Percentiles rank a stretch among this genome's conserved stretches.
Conservation (phyloP, 2,888 invertebrate genomes). For the Drosophila mulleri region DNA sequence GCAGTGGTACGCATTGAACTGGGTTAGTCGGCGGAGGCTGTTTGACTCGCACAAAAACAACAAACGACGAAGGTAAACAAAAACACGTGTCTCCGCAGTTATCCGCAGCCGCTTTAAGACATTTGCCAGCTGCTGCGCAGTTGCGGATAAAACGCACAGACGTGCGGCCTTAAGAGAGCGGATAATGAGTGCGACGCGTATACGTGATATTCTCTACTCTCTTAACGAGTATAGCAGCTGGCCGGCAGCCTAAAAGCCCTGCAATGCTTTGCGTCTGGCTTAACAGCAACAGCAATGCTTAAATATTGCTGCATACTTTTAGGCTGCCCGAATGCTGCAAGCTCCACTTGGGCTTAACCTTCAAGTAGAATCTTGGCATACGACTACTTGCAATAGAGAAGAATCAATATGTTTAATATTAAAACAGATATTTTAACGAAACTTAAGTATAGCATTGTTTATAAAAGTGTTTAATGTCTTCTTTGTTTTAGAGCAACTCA, state of each 20-base stretch:
- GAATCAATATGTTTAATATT: not conserved
- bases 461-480: not conserved
- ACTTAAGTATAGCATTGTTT: not conserved
- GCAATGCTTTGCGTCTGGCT: not conserved
- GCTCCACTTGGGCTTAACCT: not conserved
- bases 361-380: not conserved
- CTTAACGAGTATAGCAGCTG: constrained; percentile 23
- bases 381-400: not conserved
- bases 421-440: not conserved
- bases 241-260: not conserved
- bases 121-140: constrained; percentile 39
- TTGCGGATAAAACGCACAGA: constrained; percentile 47
- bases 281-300: not conserved
- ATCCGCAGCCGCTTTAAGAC: constrained; percentile 54
- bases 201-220: constrained; percentile 31
- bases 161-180: constrained; percentile 15
- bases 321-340: not conserved
- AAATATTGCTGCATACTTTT: constrained; percentile 35
- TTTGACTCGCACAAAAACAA: constrained; percentile 56
- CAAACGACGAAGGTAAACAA: constrained; percentile 74
- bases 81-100: constrained; percentile 69
- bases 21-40: constrained; percentile 58
- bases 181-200: constrained; percentile 26
- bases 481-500: not conserved
- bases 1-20: constrained; percentile 61